A percentile compares a stretch with the other conserved stretches of the same genome.
phyloP scores from a whole-genome alignment of 2,888 invertebrate genomes.

The Toxonevra muliebris region DNA sequence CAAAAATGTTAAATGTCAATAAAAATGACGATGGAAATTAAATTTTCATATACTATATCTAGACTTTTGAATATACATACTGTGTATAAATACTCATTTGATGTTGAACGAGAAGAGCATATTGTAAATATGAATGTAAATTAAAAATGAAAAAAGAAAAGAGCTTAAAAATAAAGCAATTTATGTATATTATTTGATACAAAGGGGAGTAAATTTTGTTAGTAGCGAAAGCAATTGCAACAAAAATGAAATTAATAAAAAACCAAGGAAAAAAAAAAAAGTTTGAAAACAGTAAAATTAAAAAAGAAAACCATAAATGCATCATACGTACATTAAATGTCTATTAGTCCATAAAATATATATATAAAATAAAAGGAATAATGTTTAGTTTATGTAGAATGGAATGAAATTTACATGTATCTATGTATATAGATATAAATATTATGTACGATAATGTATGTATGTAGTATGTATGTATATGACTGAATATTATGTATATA shows the following conservation, averaged over 20 bases:
- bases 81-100: no score
- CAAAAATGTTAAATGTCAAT: constrained; percentile 30
- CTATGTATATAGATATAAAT: constrained; percentile 7
- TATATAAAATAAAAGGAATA: background rate
- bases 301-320: constrained; percentile 30
- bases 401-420: constrained; percentile 4
- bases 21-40: background rate
- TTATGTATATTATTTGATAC: background rate
- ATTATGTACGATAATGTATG: no score
- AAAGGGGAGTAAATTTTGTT: background rate
- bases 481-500: background rate
- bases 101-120: constrained; percentile 9
- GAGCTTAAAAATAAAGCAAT: constrained; percentile 28
- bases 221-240: constrained; percentile 25
- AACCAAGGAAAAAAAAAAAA: constrained; percentile 23
- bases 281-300: constrained; percentile 33
- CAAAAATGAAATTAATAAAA: constrained; percentile 7
- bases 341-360: background rate
- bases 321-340: background rate
- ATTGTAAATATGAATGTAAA: constrained; percentile 26
- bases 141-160: constrained; percentile 28
- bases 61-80: no score
- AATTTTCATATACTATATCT: no score
- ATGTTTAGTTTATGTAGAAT: background rate
- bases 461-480: background rate